Evolutionary conservation across 2,888 invertebrate species (phyloP).

Genomic region (Cataglyphis altisquamis): DNA sequence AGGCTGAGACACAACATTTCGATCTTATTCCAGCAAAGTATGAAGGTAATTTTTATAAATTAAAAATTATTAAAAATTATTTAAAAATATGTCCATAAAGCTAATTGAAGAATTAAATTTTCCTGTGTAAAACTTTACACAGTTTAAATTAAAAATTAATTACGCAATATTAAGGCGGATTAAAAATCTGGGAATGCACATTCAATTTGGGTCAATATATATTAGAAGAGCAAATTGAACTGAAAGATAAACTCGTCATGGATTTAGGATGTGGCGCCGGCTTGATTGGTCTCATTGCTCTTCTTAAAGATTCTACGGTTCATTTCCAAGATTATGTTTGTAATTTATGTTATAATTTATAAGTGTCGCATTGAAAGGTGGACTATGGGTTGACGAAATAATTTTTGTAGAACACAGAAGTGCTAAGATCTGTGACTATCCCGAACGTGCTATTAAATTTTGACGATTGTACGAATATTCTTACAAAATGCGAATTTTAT

Average conservation of each 20-base stretch:
- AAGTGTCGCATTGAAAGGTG: background rate
- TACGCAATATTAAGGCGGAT: slow-evolving; percentile 90
- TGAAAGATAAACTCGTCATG: slow-evolving; percentile 89
- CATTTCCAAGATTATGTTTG: slow-evolving; percentile 98
- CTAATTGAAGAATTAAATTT: background rate
- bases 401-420: slow-evolving; percentile 93
- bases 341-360: slow-evolving; percentile 64
- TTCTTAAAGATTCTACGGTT: slow-evolving; percentile 89
- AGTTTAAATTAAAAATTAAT: background rate
- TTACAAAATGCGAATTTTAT: slow-evolving; percentile 86
- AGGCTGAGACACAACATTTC: slow-evolving; percentile 90
- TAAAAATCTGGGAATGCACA: slow-evolving; percentile 98
- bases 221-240: slow-evolving; percentile 83
- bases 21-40: slow-evolving; percentile 92
- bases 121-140: background rate
- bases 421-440: slow-evolving; percentile 92
- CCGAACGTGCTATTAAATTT: slow-evolving; percentile 92
- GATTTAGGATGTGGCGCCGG: slow-evolving; percentile 98
- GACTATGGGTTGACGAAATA: background rate
- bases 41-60: slow-evolving; percentile 88
- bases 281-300: slow-evolving; percentile 93
- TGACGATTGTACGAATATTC: slow-evolving; percentile 84
- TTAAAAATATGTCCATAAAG: background rate
- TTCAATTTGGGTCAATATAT: slow-evolving; percentile 92
- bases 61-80: background rate